Evolutionary conservation across 2,797 vertebrate species (phyloP).

Genomic region (Pogoniulus pusillus): DNA sequence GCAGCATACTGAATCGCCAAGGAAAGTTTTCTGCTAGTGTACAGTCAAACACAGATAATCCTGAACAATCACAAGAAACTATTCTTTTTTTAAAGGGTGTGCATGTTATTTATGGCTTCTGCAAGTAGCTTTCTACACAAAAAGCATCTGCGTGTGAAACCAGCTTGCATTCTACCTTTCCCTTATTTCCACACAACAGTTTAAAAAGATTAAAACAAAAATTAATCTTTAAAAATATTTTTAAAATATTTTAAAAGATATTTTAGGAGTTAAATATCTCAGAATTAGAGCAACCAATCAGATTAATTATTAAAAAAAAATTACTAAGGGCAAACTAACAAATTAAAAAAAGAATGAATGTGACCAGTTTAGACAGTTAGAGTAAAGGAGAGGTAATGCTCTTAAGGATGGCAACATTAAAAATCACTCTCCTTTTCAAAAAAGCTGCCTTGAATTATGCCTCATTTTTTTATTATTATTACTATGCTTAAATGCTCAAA

Average conservation of each 20-base stretch:
- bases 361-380: neutral
- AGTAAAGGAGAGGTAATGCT: neutral
- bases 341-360: neutral
- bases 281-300: conserved; percentile 44
- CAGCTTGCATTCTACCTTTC: neutral
- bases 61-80: neutral
- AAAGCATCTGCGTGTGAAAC: neutral
- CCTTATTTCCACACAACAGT: neutral
- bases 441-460: conserved; percentile 12
- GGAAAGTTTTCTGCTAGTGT: neutral
- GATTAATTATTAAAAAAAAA: conserved; percentile 48
- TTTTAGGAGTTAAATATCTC: neutral
- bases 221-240: too few relatives aligned
- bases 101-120: neutral
- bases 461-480: conserved; percentile 14
- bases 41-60: neutral
- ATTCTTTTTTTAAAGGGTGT: neutral
- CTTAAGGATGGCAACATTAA: neutral
- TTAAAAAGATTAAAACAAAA: neutral
- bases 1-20: neutral
- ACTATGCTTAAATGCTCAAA: conserved; percentile 36
- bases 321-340: conserved; percentile 21
- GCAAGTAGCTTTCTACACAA: neutral
- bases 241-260: too few relatives aligned
- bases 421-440: conserved; percentile 7